Percentiles rank a stretch among this genome's conserved stretches.
These are phyloP conservation scores for Monodelphis domestica DNA, from an alignment of 2,797 vertebrate species.

Conservation along the genomic window DNA sequence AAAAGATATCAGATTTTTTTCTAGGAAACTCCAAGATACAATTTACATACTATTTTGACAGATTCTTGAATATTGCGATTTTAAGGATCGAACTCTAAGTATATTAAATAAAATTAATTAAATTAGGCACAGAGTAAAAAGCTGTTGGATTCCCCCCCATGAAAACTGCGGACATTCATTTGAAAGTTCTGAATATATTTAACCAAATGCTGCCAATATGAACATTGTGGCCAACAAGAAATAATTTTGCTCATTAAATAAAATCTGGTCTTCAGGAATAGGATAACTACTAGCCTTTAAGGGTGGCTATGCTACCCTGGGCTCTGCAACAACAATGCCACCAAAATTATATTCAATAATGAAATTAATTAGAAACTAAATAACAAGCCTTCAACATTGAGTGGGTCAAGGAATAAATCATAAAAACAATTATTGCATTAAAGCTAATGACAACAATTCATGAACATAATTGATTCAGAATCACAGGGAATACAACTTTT, in stretches of 20 bases:
- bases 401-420: too few species aligned
- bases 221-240: neutral
- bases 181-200: conserved; percentile 17
- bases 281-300: neutral
- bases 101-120: conserved; percentile 33
- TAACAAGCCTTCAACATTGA: too few species aligned
- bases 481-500: conserved; percentile 76
- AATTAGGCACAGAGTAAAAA: neutral
- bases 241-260: neutral
- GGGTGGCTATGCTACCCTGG: neutral
- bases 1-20: neutral
- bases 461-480: conserved; percentile 71
- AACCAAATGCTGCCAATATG: neutral
- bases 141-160: neutral
- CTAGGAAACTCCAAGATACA: neutral
- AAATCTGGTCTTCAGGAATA: neutral
- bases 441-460: too few species aligned
- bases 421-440: too few species aligned
- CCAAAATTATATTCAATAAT: too few species aligned
- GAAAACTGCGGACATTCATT: conserved; percentile 1
- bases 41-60: conserved; percentile 33
- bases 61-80: conserved; percentile 16
- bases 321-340: too few species aligned
- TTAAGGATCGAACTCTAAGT: conserved; percentile 3
- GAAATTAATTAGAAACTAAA: too few species aligned